Base-by-base conservation (phyloP, 2,113 vertebrate species). In the Sinocyclocheilus rhinocerous region DNA sequence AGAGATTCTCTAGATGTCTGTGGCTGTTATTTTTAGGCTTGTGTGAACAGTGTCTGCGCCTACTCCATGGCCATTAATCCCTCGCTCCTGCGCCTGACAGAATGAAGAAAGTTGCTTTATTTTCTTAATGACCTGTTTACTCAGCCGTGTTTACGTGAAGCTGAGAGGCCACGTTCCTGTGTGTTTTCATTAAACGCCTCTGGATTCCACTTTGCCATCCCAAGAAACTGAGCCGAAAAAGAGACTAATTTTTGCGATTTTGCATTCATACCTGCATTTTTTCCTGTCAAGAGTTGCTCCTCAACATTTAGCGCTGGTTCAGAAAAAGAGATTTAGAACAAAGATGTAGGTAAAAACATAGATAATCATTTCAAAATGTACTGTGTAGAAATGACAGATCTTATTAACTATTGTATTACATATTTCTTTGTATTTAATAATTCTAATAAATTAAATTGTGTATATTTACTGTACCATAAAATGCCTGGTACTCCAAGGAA, bases 101-200 rank as follows among this genome's bases (percentile, higher is more conserved):
- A 79, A 75, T 61, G 76, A 84, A 83, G 65, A 79, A 87, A 87
- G 67, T 70, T 63, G 77, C 81, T 81, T 89, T 78, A 81, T 72
- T 70, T 75, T 83, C 65, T 61, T 86, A 84, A 88, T 86, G 84
- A 86, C 86, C 76, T 87, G 84, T 86, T 87, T 87, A 87, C 59
- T 76, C 16, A 55, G 70, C 67, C 4, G 26, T 81, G 78, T 86
- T 24, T 86, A 81, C 5, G 42, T 22, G 36, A 18, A 82, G 22
- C 76, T 39, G 72, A 84, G 78, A 26, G 83, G 65, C 85, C 76
- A 36, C 22, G 36, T 39, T 77, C 76, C 75, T 85, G 39, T 63
- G 83, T 59, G 81, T 81, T 89, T 78, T 59, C 55, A 77, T 75
- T 78, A 76, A 84, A 88, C 15, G 77, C 72, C 61, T 48, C 42